These are phyloP conservation scores for Microcebus murinus DNA, from an alignment of 2,113 vertebrate genomes.

Conservation along the genomic window DNA sequence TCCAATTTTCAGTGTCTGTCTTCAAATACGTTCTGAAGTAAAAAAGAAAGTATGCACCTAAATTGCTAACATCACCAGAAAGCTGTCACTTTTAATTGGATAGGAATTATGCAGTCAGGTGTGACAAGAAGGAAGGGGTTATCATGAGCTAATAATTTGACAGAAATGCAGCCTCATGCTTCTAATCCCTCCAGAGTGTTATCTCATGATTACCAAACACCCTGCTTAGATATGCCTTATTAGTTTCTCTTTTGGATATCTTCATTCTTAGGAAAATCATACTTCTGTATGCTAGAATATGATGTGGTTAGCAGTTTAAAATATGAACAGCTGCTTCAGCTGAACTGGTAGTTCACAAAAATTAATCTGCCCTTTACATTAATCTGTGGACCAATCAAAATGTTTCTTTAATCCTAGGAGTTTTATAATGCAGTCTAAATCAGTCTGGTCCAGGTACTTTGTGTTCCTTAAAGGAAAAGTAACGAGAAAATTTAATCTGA, in stretches of 20 bases:
- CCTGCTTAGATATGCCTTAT: slow-evolving; percentile 78
- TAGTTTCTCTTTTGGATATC: slow-evolving; percentile 65
- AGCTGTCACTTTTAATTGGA: slow-evolving; percentile 79
- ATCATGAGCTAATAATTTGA: slow-evolving; percentile 69
- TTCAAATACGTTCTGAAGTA: background rate
- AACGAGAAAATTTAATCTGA: slow-evolving; percentile 81
- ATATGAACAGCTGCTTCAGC: slow-evolving; percentile 77
- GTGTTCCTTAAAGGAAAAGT: slow-evolving; percentile 80
- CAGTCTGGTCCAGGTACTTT: slow-evolving; percentile 73
- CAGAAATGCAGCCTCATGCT: slow-evolving; percentile 58
- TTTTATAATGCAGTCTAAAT: slow-evolving; percentile 80
- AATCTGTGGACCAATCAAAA: slow-evolving; percentile 83
- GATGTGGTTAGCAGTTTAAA: slow-evolving; percentile 80
- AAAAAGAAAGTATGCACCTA: background rate
- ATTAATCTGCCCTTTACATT: slow-evolving; percentile 80
- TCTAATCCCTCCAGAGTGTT: slow-evolving; percentile 70
- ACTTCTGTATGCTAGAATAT: slow-evolving; percentile 66
- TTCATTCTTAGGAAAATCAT: slow-evolving; percentile 71
- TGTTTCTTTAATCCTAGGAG: slow-evolving; percentile 75
- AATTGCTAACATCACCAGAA: slow-evolving; percentile 67
- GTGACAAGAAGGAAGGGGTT: slow-evolving; percentile 69
- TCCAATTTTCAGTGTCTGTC: slow-evolving; percentile 20
- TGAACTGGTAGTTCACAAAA: slow-evolving; percentile 74
- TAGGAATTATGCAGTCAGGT: slow-evolving; percentile 75
- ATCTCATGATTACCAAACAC: slow-evolving; percentile 80